Conservation (phyloP, 1,140 invertebrate species). For the Charaxes varanes region DNA sequence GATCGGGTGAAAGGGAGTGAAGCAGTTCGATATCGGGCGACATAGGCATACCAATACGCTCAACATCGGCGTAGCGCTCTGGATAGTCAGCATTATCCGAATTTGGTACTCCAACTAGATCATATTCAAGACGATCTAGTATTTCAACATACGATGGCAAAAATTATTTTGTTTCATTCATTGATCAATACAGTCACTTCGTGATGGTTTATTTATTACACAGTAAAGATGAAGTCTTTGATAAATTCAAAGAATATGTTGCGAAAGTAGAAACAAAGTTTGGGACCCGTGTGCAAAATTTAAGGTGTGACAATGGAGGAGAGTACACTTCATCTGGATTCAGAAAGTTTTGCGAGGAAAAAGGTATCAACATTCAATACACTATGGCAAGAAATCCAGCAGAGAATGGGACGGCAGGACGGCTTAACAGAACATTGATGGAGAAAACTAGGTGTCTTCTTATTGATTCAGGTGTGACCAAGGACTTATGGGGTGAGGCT, state of each 20-base stretch:
- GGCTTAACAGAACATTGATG: conserved; percentile 61
- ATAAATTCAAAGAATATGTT: conserved; percentile 44
- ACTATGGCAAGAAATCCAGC: conserved; percentile 67
- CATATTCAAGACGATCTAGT: too few species aligned
- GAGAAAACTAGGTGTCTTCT: conserved; percentile 61
- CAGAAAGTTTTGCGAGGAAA: conserved; percentile 48
- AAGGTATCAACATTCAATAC: conserved; percentile 66
- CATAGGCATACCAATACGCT: too few species aligned
- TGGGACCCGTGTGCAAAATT: conserved; percentile 43
- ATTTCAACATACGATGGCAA: too few species aligned
- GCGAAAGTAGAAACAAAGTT: conserved; percentile 46
- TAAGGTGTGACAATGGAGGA: conserved; percentile 59
- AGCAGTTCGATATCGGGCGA: too few species aligned
- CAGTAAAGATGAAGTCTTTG: conserved; percentile 47
- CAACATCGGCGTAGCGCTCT: too few species aligned
- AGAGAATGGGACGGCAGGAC: conserved; percentile 70
- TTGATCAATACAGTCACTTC: conserved; percentile 52
- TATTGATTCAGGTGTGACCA: conserved; percentile 25
- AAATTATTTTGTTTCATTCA: conserved; percentile 45
- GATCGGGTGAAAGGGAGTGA: too few species aligned
- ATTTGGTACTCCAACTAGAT: too few species aligned
- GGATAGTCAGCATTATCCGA: too few species aligned
- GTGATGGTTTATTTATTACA: conserved; percentile 38
- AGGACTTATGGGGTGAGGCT: conserved; percentile 52
- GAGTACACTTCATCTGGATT: conserved; percentile 60